A percentile compares a stretch with the other conserved stretches of the same genome.
Conservation (phyloP, 2,113 vertebrate species). For the Bubalus kerabau region DNA sequence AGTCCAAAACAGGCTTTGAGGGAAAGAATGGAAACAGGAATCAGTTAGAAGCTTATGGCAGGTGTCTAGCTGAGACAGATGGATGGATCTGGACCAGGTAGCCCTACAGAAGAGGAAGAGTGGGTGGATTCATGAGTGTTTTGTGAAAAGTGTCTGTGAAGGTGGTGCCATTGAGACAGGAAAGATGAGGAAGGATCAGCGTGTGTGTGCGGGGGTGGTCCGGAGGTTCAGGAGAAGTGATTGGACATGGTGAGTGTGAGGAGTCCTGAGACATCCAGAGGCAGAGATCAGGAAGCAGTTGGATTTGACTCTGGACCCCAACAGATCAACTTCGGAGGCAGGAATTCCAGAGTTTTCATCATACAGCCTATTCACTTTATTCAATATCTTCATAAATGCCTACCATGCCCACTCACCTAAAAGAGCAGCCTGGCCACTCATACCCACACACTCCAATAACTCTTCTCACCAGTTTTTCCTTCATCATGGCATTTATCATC, state of each 20-base stretch:
- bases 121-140: neutral
- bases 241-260: neutral
- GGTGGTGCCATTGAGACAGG: neutral
- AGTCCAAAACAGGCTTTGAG: neutral
- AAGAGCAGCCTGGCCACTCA: neutral
- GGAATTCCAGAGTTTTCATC: fast-evolving
- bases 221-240: neutral
- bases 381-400: neutral
- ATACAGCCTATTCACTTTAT: neutral
- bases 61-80: neutral
- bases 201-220: neutral
- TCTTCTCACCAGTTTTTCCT: neutral
- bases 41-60: neutral
- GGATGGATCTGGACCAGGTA: no score
- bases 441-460: neutral
- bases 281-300: neutral
- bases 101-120: neutral
- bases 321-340: neutral
- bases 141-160: neutral
- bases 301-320: neutral
- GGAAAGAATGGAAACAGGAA: neutral
- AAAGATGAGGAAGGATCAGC: neutral
- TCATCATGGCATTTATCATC: neutral
- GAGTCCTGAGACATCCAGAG: neutral
- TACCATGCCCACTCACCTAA: neutral